Evolutionary conservation across 2,797 vertebrate genomes (phyloP), one percentile per base, ranked within the genome.

Genomic region (Brachymystax lenok): DNA sequence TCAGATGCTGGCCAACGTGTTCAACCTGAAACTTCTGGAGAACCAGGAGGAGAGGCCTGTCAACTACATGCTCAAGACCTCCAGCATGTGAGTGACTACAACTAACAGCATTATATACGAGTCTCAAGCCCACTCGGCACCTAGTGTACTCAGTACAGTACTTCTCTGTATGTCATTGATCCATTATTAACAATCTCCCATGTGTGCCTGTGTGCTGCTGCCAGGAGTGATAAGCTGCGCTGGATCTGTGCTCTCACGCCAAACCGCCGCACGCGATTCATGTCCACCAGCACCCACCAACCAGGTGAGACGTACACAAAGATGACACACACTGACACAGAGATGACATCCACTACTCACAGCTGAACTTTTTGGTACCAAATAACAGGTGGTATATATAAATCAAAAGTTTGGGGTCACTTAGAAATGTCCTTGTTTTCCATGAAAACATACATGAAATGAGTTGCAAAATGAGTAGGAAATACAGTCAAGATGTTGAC

Each of bases 171-270:
- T 68, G 24, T 35, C 4, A 17, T 19, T 19, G 28, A 17, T 59
- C 51, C 8, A 10, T 24, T 50, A 52, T 56, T 4, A 69, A 69
- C 33, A 35, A 24, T 54, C 5, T 52, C 21, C 14, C 21, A 63
- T 27, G 59, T 63, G 59, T 24, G 8, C 24, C 10, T 63, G 59
- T 69, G 52, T 59, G 24, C 17, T 56, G 63, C 19, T 73, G 40
- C 59, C 83, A 99, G 98, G 95, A 98, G 96, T 0, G 97, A 98
- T 83, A 98, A 98, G 91, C 96, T 96, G 56, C 96, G 98, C 28
- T 99, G 97, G 97, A 96, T 97, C 87, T 97, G 95, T 67, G 95
- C 97, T 0, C 93, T 99, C 75, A 97, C 96, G 74, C 98, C 98
- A 0, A 98, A 98, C 83, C 94, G 96, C 1, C 95, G 97, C 78